phyloP scores from a whole-genome alignment of 1,140 invertebrate species.

The Lepidurus apus region DNA sequence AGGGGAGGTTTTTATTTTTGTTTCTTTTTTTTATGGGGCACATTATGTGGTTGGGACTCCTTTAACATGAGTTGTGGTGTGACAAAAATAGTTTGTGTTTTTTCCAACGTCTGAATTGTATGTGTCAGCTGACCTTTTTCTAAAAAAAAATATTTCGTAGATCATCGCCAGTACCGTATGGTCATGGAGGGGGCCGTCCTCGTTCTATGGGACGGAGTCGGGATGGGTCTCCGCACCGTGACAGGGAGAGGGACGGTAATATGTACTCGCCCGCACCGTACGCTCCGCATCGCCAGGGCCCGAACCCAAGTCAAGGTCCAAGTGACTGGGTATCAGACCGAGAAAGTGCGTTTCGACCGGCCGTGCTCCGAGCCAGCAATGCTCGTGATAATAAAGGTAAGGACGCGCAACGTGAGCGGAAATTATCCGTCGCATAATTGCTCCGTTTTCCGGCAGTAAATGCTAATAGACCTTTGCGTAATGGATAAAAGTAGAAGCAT shows the following conservation, averaged over 20 bases:
- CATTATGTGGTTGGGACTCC: no score
- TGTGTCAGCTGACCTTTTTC: not conserved
- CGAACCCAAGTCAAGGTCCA: not conserved
- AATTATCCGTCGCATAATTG: no score
- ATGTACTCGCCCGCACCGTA: not conserved
- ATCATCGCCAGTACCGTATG: conserved; percentile 26
- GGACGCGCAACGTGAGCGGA: not conserved
- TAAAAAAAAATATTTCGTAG: not conserved
- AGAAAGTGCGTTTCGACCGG: conserved; percentile 28
- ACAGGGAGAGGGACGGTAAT: not conserved
- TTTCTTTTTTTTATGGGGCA: no score
- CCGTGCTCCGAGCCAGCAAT: conserved; percentile 27
- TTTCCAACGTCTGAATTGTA: not conserved
- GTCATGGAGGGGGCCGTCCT: conserved; percentile 26
- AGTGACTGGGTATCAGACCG: conserved; percentile 29
- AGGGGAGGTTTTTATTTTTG: no score
- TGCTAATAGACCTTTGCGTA: no score
- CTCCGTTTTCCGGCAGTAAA: no score
- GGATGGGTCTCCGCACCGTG: conserved; percentile 29
- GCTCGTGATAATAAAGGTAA: not conserved
- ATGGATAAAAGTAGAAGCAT: no score
- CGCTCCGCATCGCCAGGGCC: not conserved
- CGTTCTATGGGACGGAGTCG: conserved; percentile 32
- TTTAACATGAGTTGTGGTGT: no score
- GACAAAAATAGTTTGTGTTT: not conserved